phyloP scores from a whole-genome alignment of 2,113 vertebrate genomes.

The Albula goreensis region DNA sequence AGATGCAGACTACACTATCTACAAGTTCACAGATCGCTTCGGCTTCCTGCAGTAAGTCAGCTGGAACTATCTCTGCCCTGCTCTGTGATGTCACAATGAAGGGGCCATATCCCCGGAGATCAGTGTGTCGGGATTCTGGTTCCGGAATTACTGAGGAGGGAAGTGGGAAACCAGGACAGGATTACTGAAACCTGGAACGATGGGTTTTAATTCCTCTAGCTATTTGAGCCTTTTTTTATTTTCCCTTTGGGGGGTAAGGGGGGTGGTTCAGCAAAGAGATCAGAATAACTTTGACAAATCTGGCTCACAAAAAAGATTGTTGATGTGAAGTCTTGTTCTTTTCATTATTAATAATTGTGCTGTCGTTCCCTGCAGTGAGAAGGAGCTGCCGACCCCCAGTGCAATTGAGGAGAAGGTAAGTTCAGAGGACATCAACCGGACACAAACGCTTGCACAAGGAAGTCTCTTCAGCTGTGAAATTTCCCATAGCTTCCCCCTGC shows the following conservation, averaged over 20 bases:
- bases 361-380: constrained; percentile 68
- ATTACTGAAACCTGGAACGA: no score
- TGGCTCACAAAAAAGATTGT: no score
- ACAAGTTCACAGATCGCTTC: constrained; percentile 85
- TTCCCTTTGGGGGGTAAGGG: no score
- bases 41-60: constrained; percentile 85
- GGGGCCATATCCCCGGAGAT: neutral
- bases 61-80: no score
- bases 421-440: neutral
- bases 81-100: neutral
- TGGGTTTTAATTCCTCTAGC: no score
- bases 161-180: no score
- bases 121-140: neutral
- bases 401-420: constrained; percentile 85
- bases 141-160: no score
- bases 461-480: neutral
- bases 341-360: constrained; percentile 19
- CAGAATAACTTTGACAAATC: no score
- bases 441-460: neutral
- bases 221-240: no score
- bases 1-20: constrained; percentile 80
- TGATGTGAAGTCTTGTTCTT: no score
- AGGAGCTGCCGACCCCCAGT: constrained; percentile 80
- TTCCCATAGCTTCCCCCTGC: no score
- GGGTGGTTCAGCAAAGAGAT: no score